phyloP scores from a whole-genome alignment of 2,797 vertebrate genomes.

The Chaetophractus vellerosus region DNA sequence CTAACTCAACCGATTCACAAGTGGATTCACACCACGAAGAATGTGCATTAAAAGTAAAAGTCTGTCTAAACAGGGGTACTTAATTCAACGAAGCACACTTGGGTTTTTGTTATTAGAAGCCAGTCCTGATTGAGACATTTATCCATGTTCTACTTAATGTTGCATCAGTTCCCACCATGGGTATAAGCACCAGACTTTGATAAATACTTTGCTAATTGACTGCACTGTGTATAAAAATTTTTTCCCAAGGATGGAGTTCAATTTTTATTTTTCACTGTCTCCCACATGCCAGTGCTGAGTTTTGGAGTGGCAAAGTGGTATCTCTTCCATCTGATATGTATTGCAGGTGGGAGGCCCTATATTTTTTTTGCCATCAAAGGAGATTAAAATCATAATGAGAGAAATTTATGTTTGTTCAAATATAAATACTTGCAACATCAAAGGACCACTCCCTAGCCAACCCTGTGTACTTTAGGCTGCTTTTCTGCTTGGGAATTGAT shows the following conservation, averaged over 20 bases:
- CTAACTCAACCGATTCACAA: too few relatives aligned
- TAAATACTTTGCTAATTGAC: not conserved
- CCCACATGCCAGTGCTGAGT: constrained; percentile 1
- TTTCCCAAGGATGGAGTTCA: not conserved
- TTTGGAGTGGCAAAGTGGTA: not conserved
- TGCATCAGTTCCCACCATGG: not conserved
- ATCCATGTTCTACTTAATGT: not conserved
- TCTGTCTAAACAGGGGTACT: too few relatives aligned
- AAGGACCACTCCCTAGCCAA: not conserved
- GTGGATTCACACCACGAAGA: too few relatives aligned
- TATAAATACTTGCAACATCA: not conserved
- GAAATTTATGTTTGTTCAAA: constrained; percentile 9
- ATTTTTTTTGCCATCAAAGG: not conserved
- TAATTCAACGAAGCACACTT: not conserved
- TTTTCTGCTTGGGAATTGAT: not conserved
- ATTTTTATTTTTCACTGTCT: constrained; percentile 12
- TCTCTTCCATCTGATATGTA: not conserved
- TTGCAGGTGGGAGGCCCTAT: not conserved
- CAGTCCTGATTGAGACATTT: not conserved
- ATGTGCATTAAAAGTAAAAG: too few relatives aligned
- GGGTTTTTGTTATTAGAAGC: not conserved
- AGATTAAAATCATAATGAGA: not conserved
- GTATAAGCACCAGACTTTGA: not conserved
- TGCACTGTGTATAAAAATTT: not conserved
- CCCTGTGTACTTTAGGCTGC: not conserved